Conservation (phyloP, 1,140 invertebrate genomes). For the Cepaea nemoralis region DNA sequence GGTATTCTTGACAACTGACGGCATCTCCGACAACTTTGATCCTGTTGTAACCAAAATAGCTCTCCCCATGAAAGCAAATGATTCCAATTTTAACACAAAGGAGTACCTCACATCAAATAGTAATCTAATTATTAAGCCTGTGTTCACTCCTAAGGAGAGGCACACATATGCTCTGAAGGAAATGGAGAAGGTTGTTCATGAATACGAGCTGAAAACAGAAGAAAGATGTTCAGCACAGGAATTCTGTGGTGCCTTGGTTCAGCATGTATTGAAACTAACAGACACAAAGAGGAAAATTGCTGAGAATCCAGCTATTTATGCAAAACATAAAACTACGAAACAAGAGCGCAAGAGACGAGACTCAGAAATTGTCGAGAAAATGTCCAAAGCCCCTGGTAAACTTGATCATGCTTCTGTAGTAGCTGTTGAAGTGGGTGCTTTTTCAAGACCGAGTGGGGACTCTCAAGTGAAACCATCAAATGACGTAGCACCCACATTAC, state of each 20-base stretch:
- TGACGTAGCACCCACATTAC: not conserved
- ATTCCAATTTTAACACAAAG: conserved; percentile 47
- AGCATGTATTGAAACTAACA: conserved; percentile 69
- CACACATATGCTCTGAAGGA: conserved; percentile 71
- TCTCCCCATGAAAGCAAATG: conserved; percentile 72
- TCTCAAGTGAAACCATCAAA: not conserved
- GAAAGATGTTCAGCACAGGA: conserved; percentile 68
- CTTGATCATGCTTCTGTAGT: conserved; percentile 91
- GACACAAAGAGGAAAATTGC: conserved; percentile 69
- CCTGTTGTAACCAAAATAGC: conserved; percentile 94
- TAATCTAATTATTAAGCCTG: conserved; percentile 61
- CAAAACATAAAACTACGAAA: conserved; percentile 59
- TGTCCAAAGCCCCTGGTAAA: conserved; percentile 85
- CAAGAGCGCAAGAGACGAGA: conserved; percentile 66
- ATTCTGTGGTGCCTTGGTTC: conserved; percentile 69
- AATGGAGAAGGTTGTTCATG: conserved; percentile 71
- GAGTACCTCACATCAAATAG: conserved; percentile 37
- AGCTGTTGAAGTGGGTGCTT: conserved; percentile 80
- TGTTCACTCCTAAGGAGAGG: conserved; percentile 70
- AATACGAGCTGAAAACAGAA: conserved; percentile 69
- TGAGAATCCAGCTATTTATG: conserved; percentile 69
- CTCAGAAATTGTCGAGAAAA: conserved; percentile 67
- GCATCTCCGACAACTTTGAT: conserved; percentile 93
- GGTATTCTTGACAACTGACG: conserved; percentile 90
- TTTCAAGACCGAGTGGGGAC: conserved; percentile 13